Evolutionary conservation across 2,888 invertebrate species (phyloP), one percentile per base, ranked within the genome.

Genomic region (Pogonocherus hispidulus): DNA sequence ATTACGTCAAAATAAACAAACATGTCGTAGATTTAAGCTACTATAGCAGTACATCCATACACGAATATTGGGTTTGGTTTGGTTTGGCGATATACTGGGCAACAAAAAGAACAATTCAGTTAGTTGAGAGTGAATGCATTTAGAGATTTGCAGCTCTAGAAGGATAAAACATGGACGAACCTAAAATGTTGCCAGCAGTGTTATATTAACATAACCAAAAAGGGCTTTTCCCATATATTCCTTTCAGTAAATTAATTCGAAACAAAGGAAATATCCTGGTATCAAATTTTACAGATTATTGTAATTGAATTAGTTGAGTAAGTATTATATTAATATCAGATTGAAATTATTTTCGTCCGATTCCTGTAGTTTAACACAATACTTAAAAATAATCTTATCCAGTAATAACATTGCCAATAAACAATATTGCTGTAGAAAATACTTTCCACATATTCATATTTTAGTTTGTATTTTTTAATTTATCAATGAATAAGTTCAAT

Each of bases 201-300:
- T 60, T 66, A 59, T n/a, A 60, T 60, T 46, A 52, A 11, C 35
- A 27, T 35, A 14, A 52, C 37, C 23, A 57, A 9, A 44, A 18
- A 37, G 22, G 14, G 60, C 27, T 23, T 59, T 52, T 23, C 59
- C 22, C 16, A 44, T 44, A 44, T 57, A 44, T 57, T 46, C 22
- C 59, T 60, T 22, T 52, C n/a, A 60, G 41, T 52, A 55, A 66
- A 32, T 66, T 52, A 52, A 27, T 44, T 49, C 51, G 18, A 66
- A 56, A 59, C 47, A 41, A 66, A 59, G 23, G 49, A 51, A 14
- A 37, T 9, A 18, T 52, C 4, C 23, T 35, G 47, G 52, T 59
- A 22, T 22, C 41, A 27, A 27, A 8, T 27, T n/a, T 32, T 47
- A 22, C 19, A 46, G 46, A 47, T 14, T 44, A 46, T 46, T 59